Evolutionary conservation across 2,797 vertebrate genomes (phyloP).

Genomic region (Heteromormyrus szaboi): DNA sequence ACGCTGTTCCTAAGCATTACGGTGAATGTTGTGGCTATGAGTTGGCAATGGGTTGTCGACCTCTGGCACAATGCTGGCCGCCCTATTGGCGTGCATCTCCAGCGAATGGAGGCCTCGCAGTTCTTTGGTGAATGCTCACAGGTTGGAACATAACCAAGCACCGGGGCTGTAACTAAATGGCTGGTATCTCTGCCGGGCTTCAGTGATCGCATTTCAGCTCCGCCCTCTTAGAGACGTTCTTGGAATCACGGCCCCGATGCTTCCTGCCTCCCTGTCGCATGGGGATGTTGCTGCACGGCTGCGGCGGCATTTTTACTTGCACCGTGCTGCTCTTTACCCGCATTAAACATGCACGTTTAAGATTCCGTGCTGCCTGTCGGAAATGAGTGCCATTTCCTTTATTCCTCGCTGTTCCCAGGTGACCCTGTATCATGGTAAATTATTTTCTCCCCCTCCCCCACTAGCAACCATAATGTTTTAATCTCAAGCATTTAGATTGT

Average conservation of each 20-base stretch:
- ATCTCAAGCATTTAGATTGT: background rate
- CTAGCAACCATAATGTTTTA: background rate
- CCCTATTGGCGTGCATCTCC: background rate
- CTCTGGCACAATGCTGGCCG: background rate
- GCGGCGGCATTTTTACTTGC: background rate
- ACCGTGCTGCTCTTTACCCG: background rate
- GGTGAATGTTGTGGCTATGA: background rate
- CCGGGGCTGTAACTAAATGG: background rate
- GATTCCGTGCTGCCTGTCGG: background rate
- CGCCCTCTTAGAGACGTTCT: constrained; percentile 14
- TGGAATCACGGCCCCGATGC: constrained; percentile 28
- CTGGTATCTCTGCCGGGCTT: background rate
- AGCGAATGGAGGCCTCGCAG: background rate
- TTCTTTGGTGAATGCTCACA: background rate
- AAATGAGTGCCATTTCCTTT: background rate
- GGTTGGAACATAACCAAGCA: background rate
- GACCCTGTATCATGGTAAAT: background rate
- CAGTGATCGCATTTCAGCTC: background rate
- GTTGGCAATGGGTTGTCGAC: background rate
- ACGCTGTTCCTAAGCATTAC: background rate
- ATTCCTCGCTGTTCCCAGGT: constrained; percentile 7
- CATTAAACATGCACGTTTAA: background rate
- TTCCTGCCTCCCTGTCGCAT: constrained; percentile 42
- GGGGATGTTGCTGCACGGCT: constrained; percentile 44
- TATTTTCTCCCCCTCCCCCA: no score